Evolutionary conservation across 2,797 vertebrate genomes (phyloP), one percentile per base, ranked within the genome.

Genomic region (Diceros bicornis): DNA sequence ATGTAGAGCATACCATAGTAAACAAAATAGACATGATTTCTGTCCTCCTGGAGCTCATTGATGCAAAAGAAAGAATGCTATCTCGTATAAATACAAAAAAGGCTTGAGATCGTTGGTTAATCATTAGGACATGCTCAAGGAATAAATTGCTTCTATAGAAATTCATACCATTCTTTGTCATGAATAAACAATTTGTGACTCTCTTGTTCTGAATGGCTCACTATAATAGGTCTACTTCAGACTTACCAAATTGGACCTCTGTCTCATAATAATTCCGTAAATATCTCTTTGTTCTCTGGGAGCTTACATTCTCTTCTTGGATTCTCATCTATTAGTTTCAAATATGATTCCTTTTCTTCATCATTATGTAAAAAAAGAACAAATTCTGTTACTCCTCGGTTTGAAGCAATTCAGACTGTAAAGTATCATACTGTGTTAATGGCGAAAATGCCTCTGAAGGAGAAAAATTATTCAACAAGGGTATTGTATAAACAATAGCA

Each of bases 261-360:
- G 50, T 74, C 61, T 96, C 62, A 88, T 92, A 95, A 94, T 91
- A 88, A 87, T 93, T 95, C 74, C 27, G 78, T 77, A 91, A 96
- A 95, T 95, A 85, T 96, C 95, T 93, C 78, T 93, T 92, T 74
- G 17, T 84, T 85, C 44, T 74, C 47, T 82, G 52, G 11, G 7
- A 97, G 75, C 61, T 91, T 96, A 72, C 32, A 94, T 86, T 96
- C 47, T 96, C 50, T 96, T 93, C 91, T 72, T 68, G 68, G 88
- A 94, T 97, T 94, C 91, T 94, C 55, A 93, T 90, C 89, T 85
- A n/a, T 97, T 75, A 94, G 44, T 96, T 89, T 97, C 87, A 97
- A 96, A 50, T 96, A 21, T 96, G 84, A 96, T 87, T 94, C 50
- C 55, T 14, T 97, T 96, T 83, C 75, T 95, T 96, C 44, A 89